Percentiles rank a stretch among this genome's conserved stretches.
Evolutionary conservation across 2,113 vertebrate genomes (phyloP).

Genomic region (Toxostoma redivivum): DNA sequence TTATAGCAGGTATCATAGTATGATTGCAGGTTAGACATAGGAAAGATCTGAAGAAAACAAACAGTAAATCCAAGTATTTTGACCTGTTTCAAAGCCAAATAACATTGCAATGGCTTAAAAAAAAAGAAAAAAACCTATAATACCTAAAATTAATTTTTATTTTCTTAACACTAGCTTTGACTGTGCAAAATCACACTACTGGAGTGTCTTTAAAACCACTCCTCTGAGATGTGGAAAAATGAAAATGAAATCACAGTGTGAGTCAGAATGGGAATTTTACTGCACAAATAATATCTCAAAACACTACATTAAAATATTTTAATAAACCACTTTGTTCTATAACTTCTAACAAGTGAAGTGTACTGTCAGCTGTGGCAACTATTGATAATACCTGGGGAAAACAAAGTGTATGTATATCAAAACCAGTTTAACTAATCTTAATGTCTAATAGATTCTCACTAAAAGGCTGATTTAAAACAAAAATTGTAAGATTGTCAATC

Average conservation of each 20-base stretch:
- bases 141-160: neutral
- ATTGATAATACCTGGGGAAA: neutral
- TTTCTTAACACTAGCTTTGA: neutral
- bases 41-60: neutral
- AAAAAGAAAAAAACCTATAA: too few species aligned
- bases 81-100: neutral
- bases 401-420: neutral
- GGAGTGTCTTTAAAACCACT: neutral
- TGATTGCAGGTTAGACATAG: neutral
- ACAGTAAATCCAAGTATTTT: neutral
- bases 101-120: neutral
- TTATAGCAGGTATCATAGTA: neutral
- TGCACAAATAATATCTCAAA: neutral
- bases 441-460: neutral
- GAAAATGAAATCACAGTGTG: neutral
- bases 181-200: neutral
- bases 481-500: neutral
- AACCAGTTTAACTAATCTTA: neutral
- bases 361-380: neutral
- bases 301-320: neutral
- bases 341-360: neutral
- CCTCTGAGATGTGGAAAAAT: neutral
- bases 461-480: neutral
- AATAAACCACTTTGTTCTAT: neutral
- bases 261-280: neutral